Conservation (phyloP, 1,140 invertebrate species). For the Zaprionus lachaisei region DNA sequence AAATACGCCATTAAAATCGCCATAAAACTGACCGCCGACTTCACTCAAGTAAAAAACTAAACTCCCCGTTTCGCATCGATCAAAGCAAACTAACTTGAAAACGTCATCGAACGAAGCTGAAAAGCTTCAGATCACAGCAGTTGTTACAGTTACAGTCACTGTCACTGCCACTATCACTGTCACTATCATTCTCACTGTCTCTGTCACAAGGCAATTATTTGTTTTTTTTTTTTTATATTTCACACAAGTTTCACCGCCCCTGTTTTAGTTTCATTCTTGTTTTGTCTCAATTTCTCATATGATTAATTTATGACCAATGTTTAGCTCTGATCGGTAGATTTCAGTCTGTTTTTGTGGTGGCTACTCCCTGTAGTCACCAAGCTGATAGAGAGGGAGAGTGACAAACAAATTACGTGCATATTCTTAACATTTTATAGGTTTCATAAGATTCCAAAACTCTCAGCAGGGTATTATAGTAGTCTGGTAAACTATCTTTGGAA, state of each 20-base stretch:
- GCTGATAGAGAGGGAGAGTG: neutral
- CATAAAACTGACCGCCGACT: slow-evolving; percentile 23
- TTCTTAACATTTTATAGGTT: neutral
- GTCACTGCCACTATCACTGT: slow-evolving; percentile 5
- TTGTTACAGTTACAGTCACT: slow-evolving; percentile 26
- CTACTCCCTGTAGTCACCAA: neutral
- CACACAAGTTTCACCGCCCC: neutral
- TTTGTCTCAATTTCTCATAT: slow-evolving; percentile 22
- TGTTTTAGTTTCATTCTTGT: slow-evolving; percentile 25
- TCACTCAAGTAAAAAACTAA: slow-evolving; percentile 4
- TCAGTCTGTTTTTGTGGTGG: neutral
- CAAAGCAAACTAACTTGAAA: slow-evolving; percentile 22
- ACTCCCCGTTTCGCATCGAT: neutral
- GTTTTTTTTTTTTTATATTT: neutral
- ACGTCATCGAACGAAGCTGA: slow-evolving; percentile 27
- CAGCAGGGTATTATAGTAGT: neutral
- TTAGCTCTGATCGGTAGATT: slow-evolving; percentile 13
- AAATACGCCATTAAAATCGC: slow-evolving; percentile 44
- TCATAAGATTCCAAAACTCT: neutral
- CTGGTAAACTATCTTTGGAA: neutral
- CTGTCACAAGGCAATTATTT: slow-evolving; percentile 7
- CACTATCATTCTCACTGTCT: slow-evolving; percentile 6
- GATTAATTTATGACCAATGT: slow-evolving; percentile 17
- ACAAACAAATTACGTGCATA: neutral
- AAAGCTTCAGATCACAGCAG: slow-evolving; percentile 26